Percentiles rank a stretch among this genome's conserved stretches.
Evolutionary conservation across 2,113 vertebrate genomes (phyloP).

Genomic region (Hymenochirus boettgeri): DNA sequence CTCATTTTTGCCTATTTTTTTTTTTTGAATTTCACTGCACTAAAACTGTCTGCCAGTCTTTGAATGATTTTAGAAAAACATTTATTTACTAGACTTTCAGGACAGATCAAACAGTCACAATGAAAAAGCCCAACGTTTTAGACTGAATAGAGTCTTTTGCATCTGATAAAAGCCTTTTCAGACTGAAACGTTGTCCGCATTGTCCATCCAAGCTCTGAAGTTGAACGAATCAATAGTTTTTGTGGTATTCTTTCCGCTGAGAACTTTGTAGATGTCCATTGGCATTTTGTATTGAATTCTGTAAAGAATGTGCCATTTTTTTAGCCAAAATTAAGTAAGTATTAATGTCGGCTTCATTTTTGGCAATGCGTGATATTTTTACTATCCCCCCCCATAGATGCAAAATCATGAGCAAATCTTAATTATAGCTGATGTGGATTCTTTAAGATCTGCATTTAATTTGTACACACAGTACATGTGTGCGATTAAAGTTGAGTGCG

Average conservation of each 20-base stretch:
- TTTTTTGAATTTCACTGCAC: constrained; percentile 9
- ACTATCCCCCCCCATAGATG: too few species aligned
- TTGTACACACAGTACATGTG: too few species aligned
- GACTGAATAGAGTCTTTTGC: constrained; percentile 39
- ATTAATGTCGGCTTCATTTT: too few species aligned
- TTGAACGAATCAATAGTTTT: constrained; percentile 22
- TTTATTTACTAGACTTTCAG: constrained; percentile 39
- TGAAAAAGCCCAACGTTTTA: constrained; percentile 33
- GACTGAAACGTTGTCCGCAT: constrained; percentile 32
- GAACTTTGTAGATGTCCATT: constrained; percentile 8
- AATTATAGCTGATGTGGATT: too few species aligned
- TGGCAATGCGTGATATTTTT: too few species aligned
- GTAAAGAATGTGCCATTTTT: too few species aligned
- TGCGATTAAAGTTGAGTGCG: too few species aligned
- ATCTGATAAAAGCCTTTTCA: constrained; percentile 39
- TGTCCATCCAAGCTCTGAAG: constrained; percentile 22
- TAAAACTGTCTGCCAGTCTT: constrained; percentile 24
- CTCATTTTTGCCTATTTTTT: constrained; percentile 11
- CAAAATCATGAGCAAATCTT: too few species aligned
- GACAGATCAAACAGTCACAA: constrained; percentile 37
- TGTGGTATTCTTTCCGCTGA: constrained; percentile 10
- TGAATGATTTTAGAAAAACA: constrained; percentile 34
- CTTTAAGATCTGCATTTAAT: too few species aligned
- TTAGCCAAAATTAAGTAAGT: too few species aligned
- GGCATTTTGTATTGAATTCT: not conserved